A percentile compares a stretch with the other conserved stretches of the same genome.
phyloP scores from a whole-genome alignment of 2,888 invertebrate genomes.

The Zygaena filipendulae region DNA sequence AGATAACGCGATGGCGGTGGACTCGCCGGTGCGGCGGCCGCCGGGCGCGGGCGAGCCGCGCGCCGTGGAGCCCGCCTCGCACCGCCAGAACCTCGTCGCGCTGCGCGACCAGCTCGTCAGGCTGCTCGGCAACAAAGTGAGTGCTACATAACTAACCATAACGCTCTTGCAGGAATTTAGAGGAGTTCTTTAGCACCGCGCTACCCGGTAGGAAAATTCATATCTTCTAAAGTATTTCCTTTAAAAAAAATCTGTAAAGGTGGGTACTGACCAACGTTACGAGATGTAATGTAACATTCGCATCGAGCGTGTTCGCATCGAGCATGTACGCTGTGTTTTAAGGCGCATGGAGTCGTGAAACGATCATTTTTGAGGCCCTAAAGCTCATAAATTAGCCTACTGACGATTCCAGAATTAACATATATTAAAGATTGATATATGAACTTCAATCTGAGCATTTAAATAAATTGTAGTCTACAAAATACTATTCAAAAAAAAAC shows the following conservation, averaged over 20 bases:
- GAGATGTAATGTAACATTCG: slow-evolving; percentile 13
- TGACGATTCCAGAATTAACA: no score
- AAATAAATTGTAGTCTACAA: no score
- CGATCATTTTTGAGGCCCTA: no score
- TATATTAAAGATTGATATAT: no score
- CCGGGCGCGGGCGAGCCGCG: slow-evolving; percentile 30
- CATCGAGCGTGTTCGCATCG: slow-evolving; percentile 14
- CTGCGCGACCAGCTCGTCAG: slow-evolving; percentile 49
- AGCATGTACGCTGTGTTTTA: slow-evolving; percentile 13
- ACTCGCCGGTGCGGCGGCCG: slow-evolving; percentile 45
- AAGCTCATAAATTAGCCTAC: no score
- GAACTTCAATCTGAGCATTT: no score
- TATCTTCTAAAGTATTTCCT: no score
- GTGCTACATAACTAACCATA: neutral
- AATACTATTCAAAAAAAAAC: no score
- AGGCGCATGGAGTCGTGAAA: no score
- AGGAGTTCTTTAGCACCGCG: neutral
- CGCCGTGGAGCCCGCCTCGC: slow-evolving; percentile 44
- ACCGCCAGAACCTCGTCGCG: slow-evolving; percentile 44
- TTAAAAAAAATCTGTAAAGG: no score
- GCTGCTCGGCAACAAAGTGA: slow-evolving; percentile 43
- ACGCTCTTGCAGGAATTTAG: neutral
- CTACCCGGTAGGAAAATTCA: no score
- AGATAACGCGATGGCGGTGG: slow-evolving; percentile 39
- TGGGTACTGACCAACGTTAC: slow-evolving; percentile 14